Evolutionary conservation across 2,888 invertebrate genomes (phyloP).

Genomic region (Dolomedes plantarius): DNA sequence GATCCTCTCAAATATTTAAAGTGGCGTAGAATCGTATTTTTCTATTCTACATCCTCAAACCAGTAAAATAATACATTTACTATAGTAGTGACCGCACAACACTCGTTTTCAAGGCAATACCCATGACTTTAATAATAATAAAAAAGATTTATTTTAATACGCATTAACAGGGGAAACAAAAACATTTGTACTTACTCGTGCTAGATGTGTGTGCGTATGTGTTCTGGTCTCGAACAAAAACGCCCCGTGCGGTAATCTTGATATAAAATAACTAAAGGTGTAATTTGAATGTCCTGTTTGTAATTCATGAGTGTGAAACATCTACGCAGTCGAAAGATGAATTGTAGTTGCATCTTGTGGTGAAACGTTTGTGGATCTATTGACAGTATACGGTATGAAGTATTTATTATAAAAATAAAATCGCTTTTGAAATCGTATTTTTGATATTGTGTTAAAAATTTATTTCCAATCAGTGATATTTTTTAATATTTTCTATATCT

Average conservation of each 20-base stretch:
- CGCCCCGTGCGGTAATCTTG: background rate
- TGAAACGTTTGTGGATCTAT: background rate
- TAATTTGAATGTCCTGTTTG: background rate
- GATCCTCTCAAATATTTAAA: background rate
- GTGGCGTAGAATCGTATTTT: background rate
- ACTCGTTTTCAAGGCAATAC: slow-evolving; percentile 50
- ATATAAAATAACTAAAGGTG: background rate
- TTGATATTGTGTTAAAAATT: background rate
- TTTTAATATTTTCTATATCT: no score
- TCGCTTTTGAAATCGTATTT: background rate
- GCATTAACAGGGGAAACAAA: background rate
- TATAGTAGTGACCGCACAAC: slow-evolving; percentile 12
- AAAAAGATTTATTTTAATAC: slow-evolving; percentile 27
- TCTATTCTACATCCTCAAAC: background rate
- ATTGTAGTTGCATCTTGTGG: background rate
- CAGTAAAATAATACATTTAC: background rate
- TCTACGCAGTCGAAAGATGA: background rate
- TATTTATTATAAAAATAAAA: background rate
- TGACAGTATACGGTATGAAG: background rate
- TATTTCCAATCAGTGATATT: no score
- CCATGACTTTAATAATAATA: slow-evolving; percentile 12
- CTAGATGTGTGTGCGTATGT: background rate
- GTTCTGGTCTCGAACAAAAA: background rate
- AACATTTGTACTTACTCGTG: background rate
- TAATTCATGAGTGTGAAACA: background rate